Percentiles rank a stretch among this genome's conserved stretches.
Evolutionary conservation across 2,113 vertebrate genomes (phyloP).

Genomic region (Thermophis baileyi): DNA sequence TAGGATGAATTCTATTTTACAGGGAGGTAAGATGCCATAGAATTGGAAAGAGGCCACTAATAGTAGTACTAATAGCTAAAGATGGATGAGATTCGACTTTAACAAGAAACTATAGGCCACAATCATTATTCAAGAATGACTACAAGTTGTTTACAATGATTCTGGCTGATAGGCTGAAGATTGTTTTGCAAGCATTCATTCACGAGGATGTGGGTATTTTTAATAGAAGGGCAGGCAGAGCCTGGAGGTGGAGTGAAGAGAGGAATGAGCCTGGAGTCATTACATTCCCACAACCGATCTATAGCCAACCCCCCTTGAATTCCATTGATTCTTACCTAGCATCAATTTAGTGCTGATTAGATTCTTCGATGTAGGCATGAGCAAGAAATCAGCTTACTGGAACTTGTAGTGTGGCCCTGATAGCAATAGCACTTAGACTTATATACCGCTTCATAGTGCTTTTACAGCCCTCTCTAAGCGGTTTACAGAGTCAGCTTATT

Average conservation of each 20-base stretch:
- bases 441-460: too few species aligned
- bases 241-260: not conserved
- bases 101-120: not conserved
- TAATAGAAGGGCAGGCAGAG: not conserved
- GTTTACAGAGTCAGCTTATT: too few species aligned
- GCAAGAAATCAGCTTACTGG: not conserved
- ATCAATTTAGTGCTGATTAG: not conserved
- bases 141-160: not conserved
- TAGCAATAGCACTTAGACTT: not conserved
- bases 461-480: too few species aligned
- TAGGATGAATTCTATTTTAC: not conserved
- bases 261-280: not conserved
- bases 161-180: not conserved
- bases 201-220: not conserved
- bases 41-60: not conserved
- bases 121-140: not conserved
- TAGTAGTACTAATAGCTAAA: not conserved
- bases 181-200: not conserved
- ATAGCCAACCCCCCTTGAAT: not conserved
- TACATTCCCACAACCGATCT: not conserved
- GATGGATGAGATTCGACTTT: not conserved
- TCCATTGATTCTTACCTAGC: not conserved
- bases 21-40: not conserved
- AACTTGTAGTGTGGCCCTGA: not conserved
- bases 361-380: not conserved